Conservation (phyloP, 2,113 vertebrate species). For the Prionailurus viverrinus region DNA sequence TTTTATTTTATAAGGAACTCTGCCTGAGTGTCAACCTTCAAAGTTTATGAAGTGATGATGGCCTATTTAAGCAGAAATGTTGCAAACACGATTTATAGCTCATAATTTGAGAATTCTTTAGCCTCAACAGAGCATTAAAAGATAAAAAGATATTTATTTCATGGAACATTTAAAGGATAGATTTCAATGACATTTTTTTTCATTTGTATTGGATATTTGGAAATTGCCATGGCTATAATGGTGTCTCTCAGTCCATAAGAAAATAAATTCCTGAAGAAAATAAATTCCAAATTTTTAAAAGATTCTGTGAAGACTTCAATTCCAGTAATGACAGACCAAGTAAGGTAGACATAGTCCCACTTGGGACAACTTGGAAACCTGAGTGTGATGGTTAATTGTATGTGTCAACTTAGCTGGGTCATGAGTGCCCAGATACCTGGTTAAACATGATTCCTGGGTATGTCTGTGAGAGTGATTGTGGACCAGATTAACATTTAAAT, state of each 20-base stretch:
- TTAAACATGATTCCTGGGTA: background rate
- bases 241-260: background rate
- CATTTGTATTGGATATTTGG: background rate
- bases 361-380: background rate
- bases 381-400: background rate
- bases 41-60: background rate
- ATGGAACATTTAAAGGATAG: background rate
- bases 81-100: background rate
- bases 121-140: background rate
- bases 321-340: background rate
- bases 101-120: background rate
- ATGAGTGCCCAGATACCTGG: background rate
- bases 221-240: background rate
- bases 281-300: background rate
- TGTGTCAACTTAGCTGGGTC: background rate
- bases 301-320: background rate
- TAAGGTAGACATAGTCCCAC: background rate
- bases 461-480: background rate
- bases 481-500: background rate
- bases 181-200: background rate
- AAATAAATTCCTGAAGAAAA: background rate
- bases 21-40: background rate
- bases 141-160: background rate
- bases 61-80: background rate
- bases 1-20: background rate